These are phyloP conservation scores for Coilia nasus DNA, from an alignment of 2,797 vertebrate species.

Conservation along the genomic window DNA sequence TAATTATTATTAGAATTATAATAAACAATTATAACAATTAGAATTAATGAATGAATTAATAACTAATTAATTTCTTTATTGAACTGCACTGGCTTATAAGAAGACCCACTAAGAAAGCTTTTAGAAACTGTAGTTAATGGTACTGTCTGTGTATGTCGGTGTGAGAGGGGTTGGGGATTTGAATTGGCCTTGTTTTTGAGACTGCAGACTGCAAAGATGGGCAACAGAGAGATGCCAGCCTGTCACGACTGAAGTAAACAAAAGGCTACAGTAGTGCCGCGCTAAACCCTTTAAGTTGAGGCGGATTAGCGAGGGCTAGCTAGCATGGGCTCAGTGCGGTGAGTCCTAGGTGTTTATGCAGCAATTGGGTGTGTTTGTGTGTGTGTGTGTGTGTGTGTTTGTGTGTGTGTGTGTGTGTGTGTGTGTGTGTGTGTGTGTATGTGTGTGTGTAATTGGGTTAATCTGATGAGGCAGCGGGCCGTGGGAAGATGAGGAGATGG, in stretches of 20 bases:
- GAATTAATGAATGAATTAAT: too few relatives aligned
- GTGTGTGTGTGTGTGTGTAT: too few relatives aligned
- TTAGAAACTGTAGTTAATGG: too few relatives aligned
- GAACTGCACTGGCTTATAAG: too few relatives aligned
- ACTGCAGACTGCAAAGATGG: neutral
- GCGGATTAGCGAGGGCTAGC: neutral
- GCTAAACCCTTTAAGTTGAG: neutral
- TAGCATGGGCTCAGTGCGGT: neutral
- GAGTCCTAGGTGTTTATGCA: neutral
- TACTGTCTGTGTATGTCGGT: too few relatives aligned
- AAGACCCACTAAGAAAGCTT: too few relatives aligned
- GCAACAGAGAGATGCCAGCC: neutral
- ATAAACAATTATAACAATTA: too few relatives aligned
- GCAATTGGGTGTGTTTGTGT: conserved; percentile 30
- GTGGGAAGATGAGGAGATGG: neutral
- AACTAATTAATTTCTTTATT: too few relatives aligned
- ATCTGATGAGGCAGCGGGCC: neutral
- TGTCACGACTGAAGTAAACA: neutral
- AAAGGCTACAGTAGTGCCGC: neutral
- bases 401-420: too few relatives aligned
- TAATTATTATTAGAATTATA: too few relatives aligned
- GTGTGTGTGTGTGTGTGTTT: too few relatives aligned
- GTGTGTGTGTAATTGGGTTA: conserved; percentile 30
- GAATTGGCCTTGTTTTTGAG: neutral
- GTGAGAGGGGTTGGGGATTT: neutral